These are phyloP conservation scores for Sarcophaga carnaria DNA, from an alignment of 2,888 invertebrate species.

Conservation along the genomic window DNA sequence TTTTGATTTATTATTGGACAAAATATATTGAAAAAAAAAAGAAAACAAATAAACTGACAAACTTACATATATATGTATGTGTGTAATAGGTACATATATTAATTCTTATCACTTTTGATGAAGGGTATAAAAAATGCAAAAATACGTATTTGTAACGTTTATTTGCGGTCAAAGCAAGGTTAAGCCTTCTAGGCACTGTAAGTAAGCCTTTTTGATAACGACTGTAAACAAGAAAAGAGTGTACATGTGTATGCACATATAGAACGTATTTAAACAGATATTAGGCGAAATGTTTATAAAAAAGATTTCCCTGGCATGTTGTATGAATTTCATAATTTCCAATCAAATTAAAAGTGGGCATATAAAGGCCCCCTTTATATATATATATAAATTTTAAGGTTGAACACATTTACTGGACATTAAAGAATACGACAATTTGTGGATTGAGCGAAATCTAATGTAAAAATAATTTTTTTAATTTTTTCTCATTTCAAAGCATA, in stretches of 20 bases:
- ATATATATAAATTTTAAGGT: too few species aligned
- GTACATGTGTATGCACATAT: background rate
- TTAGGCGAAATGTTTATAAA: background rate
- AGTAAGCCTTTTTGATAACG: conserved; percentile 59
- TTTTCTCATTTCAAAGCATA: too few species aligned
- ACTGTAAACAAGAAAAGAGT: conserved; percentile 34
- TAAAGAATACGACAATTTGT: too few species aligned
- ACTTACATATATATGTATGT: background rate
- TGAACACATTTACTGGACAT: too few species aligned
- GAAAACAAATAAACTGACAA: background rate
- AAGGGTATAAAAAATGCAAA: background rate
- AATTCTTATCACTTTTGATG: background rate
- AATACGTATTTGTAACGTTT: conserved; percentile 22
- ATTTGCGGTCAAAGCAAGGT: conserved; percentile 74
- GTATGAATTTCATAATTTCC: background rate
- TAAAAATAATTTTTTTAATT: too few species aligned
- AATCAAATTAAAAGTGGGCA: background rate
- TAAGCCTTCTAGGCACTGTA: conserved; percentile 58
- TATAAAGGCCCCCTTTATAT: too few species aligned
- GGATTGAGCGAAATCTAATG: too few species aligned
- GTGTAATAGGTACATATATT: too few species aligned
- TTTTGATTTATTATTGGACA: too few species aligned
- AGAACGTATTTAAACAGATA: background rate
- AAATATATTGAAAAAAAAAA: too few species aligned
- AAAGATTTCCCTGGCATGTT: background rate